Conservation (phyloP, 2,888 invertebrate species). For the Lasioglossum leucozonium region DNA sequence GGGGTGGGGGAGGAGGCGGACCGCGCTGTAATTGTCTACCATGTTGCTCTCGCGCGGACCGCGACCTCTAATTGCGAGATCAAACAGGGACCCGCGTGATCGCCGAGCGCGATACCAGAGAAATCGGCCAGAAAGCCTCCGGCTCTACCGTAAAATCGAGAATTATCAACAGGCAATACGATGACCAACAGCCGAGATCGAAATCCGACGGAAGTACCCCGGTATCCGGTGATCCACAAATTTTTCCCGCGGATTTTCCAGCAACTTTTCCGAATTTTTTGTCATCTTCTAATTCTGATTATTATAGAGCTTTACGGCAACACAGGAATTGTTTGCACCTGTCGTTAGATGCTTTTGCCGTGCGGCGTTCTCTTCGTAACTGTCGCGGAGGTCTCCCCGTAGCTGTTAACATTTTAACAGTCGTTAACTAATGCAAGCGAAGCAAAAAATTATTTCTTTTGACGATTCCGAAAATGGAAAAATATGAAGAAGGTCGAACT, state of each 20-base stretch:
- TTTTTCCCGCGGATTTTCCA: not conserved
- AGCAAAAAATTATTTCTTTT: too few relatives aligned
- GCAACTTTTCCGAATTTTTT: not conserved
- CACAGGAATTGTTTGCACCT: too few relatives aligned
- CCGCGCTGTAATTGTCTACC: slow-evolving; percentile 34
- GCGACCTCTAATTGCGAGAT: slow-evolving; percentile 60
- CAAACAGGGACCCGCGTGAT: slow-evolving; percentile 6
- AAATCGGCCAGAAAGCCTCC: not conserved
- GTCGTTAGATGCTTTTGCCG: too few relatives aligned
- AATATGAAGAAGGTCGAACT: too few relatives aligned
- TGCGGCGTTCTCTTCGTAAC: too few relatives aligned
- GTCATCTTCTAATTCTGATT: too few relatives aligned
- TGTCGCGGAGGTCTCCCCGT: too few relatives aligned
- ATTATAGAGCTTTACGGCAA: too few relatives aligned
- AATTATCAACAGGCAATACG: not conserved
- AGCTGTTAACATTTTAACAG: too few relatives aligned
- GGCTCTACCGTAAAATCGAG: not conserved
- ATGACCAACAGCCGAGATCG: not conserved
- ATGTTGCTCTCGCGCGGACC: slow-evolving; percentile 32
- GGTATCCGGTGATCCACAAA: not conserved
- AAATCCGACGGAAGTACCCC: not conserved
- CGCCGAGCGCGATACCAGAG: not conserved
- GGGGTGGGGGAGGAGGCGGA: too few relatives aligned
- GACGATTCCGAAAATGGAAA: too few relatives aligned
- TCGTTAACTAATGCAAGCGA: too few relatives aligned